Evolutionary conservation across 2,888 invertebrate species (phyloP), one percentile per base, ranked within the genome.

Genomic region (Temnothorax unifasciatus): DNA sequence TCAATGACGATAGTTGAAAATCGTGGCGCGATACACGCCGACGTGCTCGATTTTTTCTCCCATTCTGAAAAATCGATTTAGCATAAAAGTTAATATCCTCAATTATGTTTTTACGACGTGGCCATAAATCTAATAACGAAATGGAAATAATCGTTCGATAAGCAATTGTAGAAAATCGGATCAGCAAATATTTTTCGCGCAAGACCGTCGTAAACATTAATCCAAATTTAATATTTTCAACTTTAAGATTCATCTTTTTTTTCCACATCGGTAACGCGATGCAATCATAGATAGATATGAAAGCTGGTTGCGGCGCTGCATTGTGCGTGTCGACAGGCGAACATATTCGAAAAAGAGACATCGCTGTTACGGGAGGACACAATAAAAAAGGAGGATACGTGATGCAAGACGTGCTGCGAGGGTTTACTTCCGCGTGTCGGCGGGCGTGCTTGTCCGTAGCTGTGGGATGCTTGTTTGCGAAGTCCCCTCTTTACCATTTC

Each of bases 401-500:
- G 87, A 77, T 77, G 79, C 71, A 85, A 86, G 87, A 89, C 69
- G 77, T 64, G 82, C 50, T 84, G 64, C 61, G 64, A 73, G 87
- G 75, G 81, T 85, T 86, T 77, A 82, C 79, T 85, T 87, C 85
- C 86, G 87, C 84, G 57, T 91, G 93, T 92, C 93, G 92, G 90
- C 89, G 91, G 93, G 92, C 92, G 92, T 92, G 89, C 88, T 90
- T 63, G 87, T 84, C 79, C 52, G 75, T 74, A 83, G 86, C 86
- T 87, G 85, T 79, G 85, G 83, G 86, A 83, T 79, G 88, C 83
- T 89, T 85, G 89, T 89, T 90, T 85, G 87, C 90, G 91, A 90
- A 71, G 79, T 71, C 92, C 94, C 93, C 93, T 91, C 91, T 92
- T 93, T 93, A 91, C 89, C 93, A 92, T 93, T 92, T 93, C 91